phyloP scores from a whole-genome alignment of 2,888 invertebrate genomes.

The Archips crataeganus region DNA sequence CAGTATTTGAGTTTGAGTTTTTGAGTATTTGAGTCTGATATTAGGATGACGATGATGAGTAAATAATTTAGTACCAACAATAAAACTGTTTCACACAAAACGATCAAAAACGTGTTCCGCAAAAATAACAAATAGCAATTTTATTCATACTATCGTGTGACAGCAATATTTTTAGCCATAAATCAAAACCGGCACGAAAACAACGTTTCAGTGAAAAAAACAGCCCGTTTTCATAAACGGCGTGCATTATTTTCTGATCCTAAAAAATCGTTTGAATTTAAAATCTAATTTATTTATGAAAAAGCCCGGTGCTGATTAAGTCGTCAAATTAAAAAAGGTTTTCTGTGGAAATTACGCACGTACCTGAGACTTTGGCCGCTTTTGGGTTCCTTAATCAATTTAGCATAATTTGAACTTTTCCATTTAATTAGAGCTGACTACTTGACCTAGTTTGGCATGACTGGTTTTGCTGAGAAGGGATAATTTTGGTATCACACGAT shows the following conservation, averaged over 20 bases:
- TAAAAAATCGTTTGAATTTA: slow-evolving; percentile 24
- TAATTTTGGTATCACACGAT: not conserved
- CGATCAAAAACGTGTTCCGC: not conserved
- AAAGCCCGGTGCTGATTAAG: slow-evolving; percentile 44
- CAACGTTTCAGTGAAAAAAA: slow-evolving; percentile 11
- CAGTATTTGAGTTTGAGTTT: too few relatives aligned
- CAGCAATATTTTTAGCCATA: slow-evolving; percentile 26
- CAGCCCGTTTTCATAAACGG: slow-evolving; percentile 11
- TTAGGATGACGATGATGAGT: too few relatives aligned
- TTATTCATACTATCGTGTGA: slow-evolving; percentile 17
- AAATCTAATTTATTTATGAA: slow-evolving; percentile 39
- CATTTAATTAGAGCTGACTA: slow-evolving; percentile 10
- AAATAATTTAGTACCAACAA: not conserved
- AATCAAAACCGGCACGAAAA: slow-evolving; percentile 23
- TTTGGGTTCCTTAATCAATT: slow-evolving; percentile 20
- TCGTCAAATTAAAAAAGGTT: slow-evolving; percentile 34
- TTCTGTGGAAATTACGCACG: slow-evolving; percentile 46
- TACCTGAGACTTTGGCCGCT: slow-evolving; percentile 5
- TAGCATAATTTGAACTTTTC: slow-evolving; percentile 28
- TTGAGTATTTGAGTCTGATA: too few relatives aligned
- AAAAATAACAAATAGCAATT: slow-evolving; percentile 29
- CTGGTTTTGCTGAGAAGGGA: not conserved
- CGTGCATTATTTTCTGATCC: slow-evolving; percentile 29
- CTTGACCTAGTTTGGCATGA: not conserved
- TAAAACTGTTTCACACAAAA: not conserved